Evolutionary conservation across 2,113 vertebrate genomes (phyloP), one percentile per base, ranked within the genome.

Genomic region (Callipepla squamata): DNA sequence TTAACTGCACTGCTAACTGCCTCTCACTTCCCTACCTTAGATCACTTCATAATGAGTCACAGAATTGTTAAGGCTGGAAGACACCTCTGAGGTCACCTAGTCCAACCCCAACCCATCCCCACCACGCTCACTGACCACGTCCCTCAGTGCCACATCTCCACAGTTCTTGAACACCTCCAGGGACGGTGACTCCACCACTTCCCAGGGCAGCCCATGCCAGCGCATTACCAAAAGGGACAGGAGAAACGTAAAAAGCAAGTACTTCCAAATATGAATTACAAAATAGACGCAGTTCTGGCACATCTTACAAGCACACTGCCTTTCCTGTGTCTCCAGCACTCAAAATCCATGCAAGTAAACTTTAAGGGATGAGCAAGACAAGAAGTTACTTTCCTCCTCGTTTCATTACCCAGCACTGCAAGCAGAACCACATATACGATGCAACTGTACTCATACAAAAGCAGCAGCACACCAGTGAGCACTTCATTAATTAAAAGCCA

Each of bases 401-500:
- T 67, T 57, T 80, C 88, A 85, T 92, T 78, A 81, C 9, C 73
- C 22, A 2, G 62, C 80, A 81, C 74, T 53, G 36, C 3, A 10
- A 89, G 80, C 8, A 11, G 90, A 74, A 75, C 47, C 7, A 42
- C 70, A 16, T 40, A 10, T n/a, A 87, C 90, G 81, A 89, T 82
- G 77, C 91, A 85, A 88, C 90, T 87, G 89, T 28, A 63, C 30
- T 61, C 81, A 45, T 7, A 93, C 90, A 96, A 95, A 96, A 93
- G 91, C 95, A 96, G 95, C 16, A 36, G 87, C 86, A 95, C 93
- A 94, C 76, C 95, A 96, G 76, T 21, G 91, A 97, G 89, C 86
- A 91, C 93, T 96, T 96, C 95, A 97, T 97, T 97, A 97, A 97
- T 97, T 97, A 97, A 96, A 96, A 97, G 94, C 96, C 94, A 96